Evolutionary conservation across 2,113 vertebrate species (phyloP).

Genomic region (Elachura formosa): DNA sequence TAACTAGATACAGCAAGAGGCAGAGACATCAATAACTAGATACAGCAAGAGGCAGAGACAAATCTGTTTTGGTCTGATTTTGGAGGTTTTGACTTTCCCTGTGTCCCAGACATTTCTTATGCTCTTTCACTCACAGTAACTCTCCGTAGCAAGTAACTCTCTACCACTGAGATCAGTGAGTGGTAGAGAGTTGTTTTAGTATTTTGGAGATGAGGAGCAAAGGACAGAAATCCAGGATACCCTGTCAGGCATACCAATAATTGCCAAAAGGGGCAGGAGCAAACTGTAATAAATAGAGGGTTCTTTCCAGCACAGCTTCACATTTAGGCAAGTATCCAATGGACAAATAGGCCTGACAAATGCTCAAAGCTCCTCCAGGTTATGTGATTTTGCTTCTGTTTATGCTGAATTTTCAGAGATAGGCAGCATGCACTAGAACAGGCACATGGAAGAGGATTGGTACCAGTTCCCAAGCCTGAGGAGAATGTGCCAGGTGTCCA

Average conservation of each 20-base stretch:
- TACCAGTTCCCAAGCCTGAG: not conserved
- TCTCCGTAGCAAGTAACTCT: not conserved
- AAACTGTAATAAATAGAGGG: not conserved
- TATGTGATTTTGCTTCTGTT: not conserved
- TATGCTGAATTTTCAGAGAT: not conserved
- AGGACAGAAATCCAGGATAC: not conserved
- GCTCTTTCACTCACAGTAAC: not conserved
- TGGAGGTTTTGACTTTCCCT: not conserved
- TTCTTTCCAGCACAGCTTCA: not conserved
- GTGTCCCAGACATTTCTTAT: not conserved
- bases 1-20: not conserved
- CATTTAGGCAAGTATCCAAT: not conserved
- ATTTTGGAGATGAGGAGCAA: not conserved
- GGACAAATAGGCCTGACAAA: not conserved
- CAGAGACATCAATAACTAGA: not conserved
- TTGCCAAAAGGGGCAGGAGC: not conserved
- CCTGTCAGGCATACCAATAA: not conserved
- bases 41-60: not conserved
- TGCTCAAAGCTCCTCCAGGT: not conserved
- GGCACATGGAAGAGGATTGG: not conserved
- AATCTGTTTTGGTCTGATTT: not conserved
- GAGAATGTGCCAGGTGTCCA: not conserved
- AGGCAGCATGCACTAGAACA: not conserved
- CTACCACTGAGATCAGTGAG: not conserved
- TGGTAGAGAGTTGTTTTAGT: not conserved